Conservation (phyloP, 1,140 invertebrate species). For the Chironomus tepperi region DNA sequence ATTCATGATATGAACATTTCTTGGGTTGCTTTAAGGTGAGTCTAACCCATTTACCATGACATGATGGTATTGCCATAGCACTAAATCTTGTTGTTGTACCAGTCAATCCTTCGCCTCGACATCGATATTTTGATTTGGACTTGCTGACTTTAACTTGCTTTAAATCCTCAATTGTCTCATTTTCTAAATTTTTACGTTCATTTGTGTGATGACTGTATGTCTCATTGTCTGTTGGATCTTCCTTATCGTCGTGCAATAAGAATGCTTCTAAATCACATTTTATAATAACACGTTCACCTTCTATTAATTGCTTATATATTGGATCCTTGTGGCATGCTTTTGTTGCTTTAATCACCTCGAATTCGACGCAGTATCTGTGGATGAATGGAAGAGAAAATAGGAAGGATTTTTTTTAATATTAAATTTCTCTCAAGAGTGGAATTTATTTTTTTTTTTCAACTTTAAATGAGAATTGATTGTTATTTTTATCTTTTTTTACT, state of each 20-base stretch:
- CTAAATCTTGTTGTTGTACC: slow-evolving; percentile 65
- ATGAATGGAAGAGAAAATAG: not conserved
- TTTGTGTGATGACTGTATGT: not conserved
- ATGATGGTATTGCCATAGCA: slow-evolving; percentile 64
- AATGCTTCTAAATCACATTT: slow-evolving; percentile 67
- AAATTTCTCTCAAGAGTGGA: not conserved
- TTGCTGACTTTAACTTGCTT: slow-evolving; percentile 29
- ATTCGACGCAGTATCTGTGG: slow-evolving; percentile 73
- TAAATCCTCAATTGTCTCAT: slow-evolving; percentile 26
- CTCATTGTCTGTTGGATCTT: slow-evolving; percentile 26
- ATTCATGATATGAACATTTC: slow-evolving; percentile 43
- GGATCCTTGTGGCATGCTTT: slow-evolving; percentile 67
- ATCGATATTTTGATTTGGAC: slow-evolving; percentile 58
- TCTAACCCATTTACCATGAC: slow-evolving; percentile 76
- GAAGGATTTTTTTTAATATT: not conserved
- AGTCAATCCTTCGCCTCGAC: slow-evolving; percentile 64
- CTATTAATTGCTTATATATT: slow-evolving; percentile 55
- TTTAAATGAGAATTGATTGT: too few species aligned
- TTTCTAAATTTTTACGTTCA: slow-evolving; percentile 31
- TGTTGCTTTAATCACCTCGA: slow-evolving; percentile 68
- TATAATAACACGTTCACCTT: slow-evolving; percentile 66
- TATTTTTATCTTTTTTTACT: too few species aligned
- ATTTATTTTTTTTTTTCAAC: too few species aligned
- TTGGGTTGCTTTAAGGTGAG: slow-evolving; percentile 49
- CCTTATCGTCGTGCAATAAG: slow-evolving; percentile 37